A percentile compares a stretch with the other conserved stretches of the same genome.
Evolutionary conservation across 2,888 invertebrate species (phyloP).

Genomic region (Pelosia muscerda): DNA sequence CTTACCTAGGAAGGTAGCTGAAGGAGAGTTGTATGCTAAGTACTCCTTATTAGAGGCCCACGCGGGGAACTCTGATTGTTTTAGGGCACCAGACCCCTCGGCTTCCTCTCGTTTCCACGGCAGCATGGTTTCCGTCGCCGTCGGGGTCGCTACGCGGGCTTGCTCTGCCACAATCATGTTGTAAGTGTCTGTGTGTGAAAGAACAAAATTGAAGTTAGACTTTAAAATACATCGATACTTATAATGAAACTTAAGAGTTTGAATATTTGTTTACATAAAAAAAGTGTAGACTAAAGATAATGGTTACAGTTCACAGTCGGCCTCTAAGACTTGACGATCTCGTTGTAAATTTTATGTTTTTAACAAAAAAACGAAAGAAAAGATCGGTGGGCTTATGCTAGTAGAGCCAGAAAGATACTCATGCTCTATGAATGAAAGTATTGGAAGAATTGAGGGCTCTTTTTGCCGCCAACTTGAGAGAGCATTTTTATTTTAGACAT

Average conservation of each 20-base stretch:
- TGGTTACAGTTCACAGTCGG: too few relatives aligned
- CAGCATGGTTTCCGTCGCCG: slow-evolving; percentile 95
- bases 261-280: neutral
- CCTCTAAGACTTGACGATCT: too few relatives aligned
- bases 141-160: slow-evolving; percentile 93
- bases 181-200: slow-evolving; percentile 70
- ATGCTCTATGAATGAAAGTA: too few relatives aligned
- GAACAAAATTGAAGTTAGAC: neutral
- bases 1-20: slow-evolving; percentile 95
- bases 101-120: slow-evolving; percentile 97
- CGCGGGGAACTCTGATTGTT: slow-evolving; percentile 96
- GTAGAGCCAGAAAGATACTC: too few relatives aligned
- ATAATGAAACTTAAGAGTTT: neutral
- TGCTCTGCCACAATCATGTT: slow-evolving; percentile 87
- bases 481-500: too few relatives aligned
- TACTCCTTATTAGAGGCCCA: slow-evolving; percentile 99
- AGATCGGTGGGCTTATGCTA: too few relatives aligned
- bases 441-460: too few relatives aligned
- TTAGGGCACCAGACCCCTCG: slow-evolving; percentile 89
- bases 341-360: too few relatives aligned
- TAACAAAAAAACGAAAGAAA: too few relatives aligned
- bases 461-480: too few relatives aligned
- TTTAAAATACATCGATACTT: neutral
- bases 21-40: slow-evolving; percentile 95
- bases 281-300: too few relatives aligned